phyloP scores from a whole-genome alignment of 2,113 vertebrate species.

The Deroptyus accipitrinus region DNA sequence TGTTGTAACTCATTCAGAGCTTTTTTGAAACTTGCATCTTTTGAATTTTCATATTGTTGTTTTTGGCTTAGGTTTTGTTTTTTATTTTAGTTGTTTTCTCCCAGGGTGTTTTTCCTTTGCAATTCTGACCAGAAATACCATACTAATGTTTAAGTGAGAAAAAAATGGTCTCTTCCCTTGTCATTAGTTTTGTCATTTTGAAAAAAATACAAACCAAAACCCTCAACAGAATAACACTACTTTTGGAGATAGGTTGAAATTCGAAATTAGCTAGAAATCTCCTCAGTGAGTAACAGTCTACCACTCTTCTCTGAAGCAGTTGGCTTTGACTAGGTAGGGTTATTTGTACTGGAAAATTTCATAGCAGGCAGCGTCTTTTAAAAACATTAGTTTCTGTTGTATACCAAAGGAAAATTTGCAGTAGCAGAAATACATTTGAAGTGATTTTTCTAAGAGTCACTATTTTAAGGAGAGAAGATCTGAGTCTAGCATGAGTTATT shows the following conservation, averaged over 20 bases:
- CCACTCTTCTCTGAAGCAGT: neutral
- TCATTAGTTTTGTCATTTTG: neutral
- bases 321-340: neutral
- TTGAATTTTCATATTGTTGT: neutral
- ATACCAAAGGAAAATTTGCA: neutral
- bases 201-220: neutral
- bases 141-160: neutral
- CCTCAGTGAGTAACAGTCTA: neutral
- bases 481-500: neutral
- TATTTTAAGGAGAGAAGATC: neutral
- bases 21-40: neutral
- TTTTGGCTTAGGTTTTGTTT: neutral
- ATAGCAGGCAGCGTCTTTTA: neutral
- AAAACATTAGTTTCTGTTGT: neutral
- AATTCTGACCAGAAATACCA: neutral
- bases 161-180: neutral
- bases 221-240: neutral
- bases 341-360: slow-evolving; percentile 29
- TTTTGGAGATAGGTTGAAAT: neutral
- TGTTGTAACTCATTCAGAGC: neutral
- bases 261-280: neutral
- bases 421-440: neutral
- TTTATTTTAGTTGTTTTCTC: neutral
- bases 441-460: neutral
- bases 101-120: neutral